phyloP scores from a whole-genome alignment of 2,113 vertebrate genomes.

The Prunella himalayana region DNA sequence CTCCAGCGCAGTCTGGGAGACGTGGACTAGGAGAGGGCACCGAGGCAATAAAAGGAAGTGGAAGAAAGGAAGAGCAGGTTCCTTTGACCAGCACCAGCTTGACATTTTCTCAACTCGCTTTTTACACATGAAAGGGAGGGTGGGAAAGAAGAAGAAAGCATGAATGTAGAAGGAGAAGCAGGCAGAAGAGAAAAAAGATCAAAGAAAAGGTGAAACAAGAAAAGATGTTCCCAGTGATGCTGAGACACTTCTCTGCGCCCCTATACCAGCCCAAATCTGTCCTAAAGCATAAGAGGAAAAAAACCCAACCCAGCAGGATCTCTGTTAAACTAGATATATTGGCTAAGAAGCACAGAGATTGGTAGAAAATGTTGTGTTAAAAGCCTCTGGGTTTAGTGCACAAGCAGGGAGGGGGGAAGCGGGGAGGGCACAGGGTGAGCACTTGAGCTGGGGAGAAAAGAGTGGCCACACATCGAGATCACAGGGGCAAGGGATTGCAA shows the following conservation, averaged over 20 bases:
- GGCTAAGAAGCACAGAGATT: background rate
- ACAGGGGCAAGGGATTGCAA: background rate
- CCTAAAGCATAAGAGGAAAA: background rate
- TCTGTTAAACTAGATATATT: background rate
- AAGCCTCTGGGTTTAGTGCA: background rate
- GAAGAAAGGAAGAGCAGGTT: slow-evolving; percentile 24
- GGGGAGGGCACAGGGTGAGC: background rate
- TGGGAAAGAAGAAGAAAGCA: slow-evolving; percentile 31
- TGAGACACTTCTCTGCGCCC: background rate
- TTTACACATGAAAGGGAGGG: slow-evolving; percentile 32
- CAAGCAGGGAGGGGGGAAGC: background rate
- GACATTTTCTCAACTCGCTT: slow-evolving; percentile 22
- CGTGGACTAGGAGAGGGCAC: background rate
- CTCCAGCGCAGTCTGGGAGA: background rate
- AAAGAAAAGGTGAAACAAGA: slow-evolving; percentile 13
- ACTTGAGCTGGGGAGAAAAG: background rate
- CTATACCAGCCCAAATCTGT: background rate
- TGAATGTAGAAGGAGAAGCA: slow-evolving; percentile 23
- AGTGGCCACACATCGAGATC: background rate
- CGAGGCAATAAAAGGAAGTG: background rate
- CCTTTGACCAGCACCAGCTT: slow-evolving; percentile 39
- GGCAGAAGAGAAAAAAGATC: background rate
- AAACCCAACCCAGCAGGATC: background rate
- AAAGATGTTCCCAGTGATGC: background rate
- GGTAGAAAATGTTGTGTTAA: background rate